phyloP scores from a whole-genome alignment of 2,888 invertebrate species.

The Rhynchonema sp. region DNA sequence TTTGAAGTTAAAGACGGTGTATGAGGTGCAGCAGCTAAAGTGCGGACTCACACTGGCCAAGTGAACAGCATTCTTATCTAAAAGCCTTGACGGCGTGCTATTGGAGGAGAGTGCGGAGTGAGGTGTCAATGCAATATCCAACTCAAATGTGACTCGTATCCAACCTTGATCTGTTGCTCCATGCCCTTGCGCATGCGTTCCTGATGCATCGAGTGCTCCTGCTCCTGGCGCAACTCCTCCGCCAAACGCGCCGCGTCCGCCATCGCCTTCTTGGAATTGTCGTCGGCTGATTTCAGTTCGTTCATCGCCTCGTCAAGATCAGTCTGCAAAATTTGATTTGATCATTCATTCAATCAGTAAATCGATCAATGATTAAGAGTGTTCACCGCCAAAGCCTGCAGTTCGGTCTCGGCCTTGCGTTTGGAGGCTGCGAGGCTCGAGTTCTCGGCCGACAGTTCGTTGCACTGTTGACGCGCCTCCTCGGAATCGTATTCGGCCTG shows the following conservation, averaged over 20 bases:
- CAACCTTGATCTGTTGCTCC: constrained; percentile 95
- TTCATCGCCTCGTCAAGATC: constrained; percentile 94
- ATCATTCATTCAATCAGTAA: too few relatives aligned
- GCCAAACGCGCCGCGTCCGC: constrained; percentile 93
- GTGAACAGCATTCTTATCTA: too few relatives aligned
- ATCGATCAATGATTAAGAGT: not conserved
- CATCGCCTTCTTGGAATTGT: constrained; percentile 97
- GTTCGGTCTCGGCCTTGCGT: constrained; percentile 96
- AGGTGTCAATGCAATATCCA: too few relatives aligned
- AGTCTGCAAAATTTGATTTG: constrained; percentile 40
- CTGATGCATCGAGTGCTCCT: constrained; percentile 92
- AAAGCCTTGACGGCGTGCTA: too few relatives aligned
- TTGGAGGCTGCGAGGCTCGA: constrained; percentile 84
- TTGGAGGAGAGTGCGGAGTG: too few relatives aligned
- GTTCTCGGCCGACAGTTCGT: constrained; percentile 63
- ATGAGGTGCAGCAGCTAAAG: too few relatives aligned
- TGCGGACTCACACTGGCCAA: too few relatives aligned
- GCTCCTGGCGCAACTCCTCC: constrained; percentile 95
- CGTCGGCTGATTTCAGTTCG: constrained; percentile 96
- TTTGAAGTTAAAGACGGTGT: too few relatives aligned
- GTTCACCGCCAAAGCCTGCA: constrained; percentile 58
- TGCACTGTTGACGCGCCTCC: constrained; percentile 91
- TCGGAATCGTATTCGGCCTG: constrained; percentile 92
- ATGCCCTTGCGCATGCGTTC: constrained; percentile 94
- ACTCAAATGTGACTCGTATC: too few relatives aligned